Base-by-base conservation (phyloP, 1,140 invertebrate species). In the Luehdorfia chinensis region DNA sequence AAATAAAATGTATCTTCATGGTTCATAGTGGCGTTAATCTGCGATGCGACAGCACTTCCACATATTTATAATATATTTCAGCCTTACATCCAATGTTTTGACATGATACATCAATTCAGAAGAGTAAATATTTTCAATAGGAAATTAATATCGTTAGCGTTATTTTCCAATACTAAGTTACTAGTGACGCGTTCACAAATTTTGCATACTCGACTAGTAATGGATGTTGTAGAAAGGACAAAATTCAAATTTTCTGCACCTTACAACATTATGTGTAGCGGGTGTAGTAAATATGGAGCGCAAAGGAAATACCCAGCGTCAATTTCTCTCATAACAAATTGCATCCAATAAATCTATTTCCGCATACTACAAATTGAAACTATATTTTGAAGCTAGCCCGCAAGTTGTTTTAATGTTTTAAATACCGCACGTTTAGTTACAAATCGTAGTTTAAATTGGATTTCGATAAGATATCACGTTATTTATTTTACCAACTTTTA, bases 271-370 rank as follows among this genome's bases (percentile, higher is more conserved):
- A 19, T 44, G 21, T 28, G 48, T 34, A 27, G 28, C 44, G 52
- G 45, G 32, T 49, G 57, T 52, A 64, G 14, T 66, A 66, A 68
- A 74, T 70, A 63, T 70, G 60, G 62, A 52, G 66, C 59, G 62
- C 37, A 51, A 47, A 69, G 75, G 73, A 69, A 75, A 75, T 75
- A 65, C 71, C 73, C 75, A 64, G 55, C 71, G 64, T 73, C 61
- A 66, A 70, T 75, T 76, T 70, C 68, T n/a, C 62, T 53, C 53
- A 50, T 55, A 66, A 53, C 60, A 70, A 66, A 72, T 66, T 68
- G 61, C 63, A 66, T 62, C 58, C 58, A 63, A 70, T 67, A 71
- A 66, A 72, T 64, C 48, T 55, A 66, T 55, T 36, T 30, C 25
- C n/a, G 45, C 36, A 47, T 55, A 55, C 51, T 39, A 61, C 56